Conservation (phyloP, 2,888 invertebrate species). For the Rhyacophila evoluta region DNA sequence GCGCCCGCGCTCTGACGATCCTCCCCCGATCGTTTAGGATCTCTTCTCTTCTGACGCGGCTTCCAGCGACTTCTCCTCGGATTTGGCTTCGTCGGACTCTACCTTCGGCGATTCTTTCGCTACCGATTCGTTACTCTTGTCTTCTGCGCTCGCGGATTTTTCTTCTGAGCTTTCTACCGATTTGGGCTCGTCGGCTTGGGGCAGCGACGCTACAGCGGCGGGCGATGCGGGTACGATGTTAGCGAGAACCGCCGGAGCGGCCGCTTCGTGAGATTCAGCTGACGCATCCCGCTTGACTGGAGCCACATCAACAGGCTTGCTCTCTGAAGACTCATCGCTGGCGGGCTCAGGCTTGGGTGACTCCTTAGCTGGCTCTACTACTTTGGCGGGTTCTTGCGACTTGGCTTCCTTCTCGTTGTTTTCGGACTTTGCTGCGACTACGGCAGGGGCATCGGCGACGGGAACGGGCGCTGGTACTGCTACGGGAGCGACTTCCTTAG, state of each 20-base stretch:
- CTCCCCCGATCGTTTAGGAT: constrained; percentile 54
- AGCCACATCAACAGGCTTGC: constrained; percentile 36
- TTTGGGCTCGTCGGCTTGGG: constrained; percentile 57
- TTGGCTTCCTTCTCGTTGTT: constrained; percentile 52
- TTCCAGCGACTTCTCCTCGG: constrained; percentile 56
- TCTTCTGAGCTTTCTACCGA: constrained; percentile 60
- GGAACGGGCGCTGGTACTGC: neutral
- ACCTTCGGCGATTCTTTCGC: constrained; percentile 48
- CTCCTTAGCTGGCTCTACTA: constrained; percentile 56
- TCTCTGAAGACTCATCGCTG: constrained; percentile 42
- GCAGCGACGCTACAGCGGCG: constrained; percentile 27
- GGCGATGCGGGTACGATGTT: constrained; percentile 33
- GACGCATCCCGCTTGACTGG: constrained; percentile 53
- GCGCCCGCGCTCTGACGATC: constrained; percentile 58
- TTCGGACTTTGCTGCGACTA: constrained; percentile 44
- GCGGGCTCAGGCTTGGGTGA: constrained; percentile 25
- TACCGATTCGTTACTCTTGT: constrained; percentile 52
- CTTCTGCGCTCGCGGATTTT: constrained; percentile 59
- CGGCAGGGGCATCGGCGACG: constrained; percentile 8
- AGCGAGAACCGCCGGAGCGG: constrained; percentile 9
- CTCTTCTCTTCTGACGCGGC: constrained; percentile 56
- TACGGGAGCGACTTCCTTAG: constrained; percentile 44
- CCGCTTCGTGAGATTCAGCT: constrained; percentile 51
- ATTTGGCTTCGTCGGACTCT: constrained; percentile 44
- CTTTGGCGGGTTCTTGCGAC: constrained; percentile 57